Base-by-base conservation (phyloP, 1,140 invertebrate species). In the Trinorchestia longiramus region DNA sequence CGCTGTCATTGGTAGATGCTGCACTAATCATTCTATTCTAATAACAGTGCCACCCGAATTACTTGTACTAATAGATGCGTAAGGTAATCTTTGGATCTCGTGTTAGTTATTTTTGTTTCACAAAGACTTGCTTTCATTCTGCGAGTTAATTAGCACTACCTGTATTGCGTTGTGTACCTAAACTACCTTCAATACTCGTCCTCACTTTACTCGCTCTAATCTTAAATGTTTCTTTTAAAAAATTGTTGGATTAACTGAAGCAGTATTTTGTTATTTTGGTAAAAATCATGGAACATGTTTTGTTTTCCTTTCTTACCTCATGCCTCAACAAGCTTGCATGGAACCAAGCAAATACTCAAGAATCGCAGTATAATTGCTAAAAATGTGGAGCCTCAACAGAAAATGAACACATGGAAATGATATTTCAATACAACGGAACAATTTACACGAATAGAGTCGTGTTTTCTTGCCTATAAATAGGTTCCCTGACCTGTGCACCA, bases 231-330 rank as follows among this genome's bases (percentile, higher is more conserved):
- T 77, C 62, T 77, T 77, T 77, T 77, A 77, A 77, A 23, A 77
- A 43, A 91, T 91, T 91, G 88, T 91, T 91, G 43, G 19, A 91
- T 43, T 42, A 91, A 91, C 88, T 91, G 43, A 91, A 28, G 88
- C 11, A 19, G 88, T 42, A 91, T 91, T 91, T 91, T 91, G 88
- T 91, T 42, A 91, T 91, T 91, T 91, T 42, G 15, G 43, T 91
- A 91, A 91, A 91, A 91, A 91, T 42, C 88, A 91, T 91, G 88
- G 88, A 43, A 91, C 41, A 91, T 3, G 43, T 42, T 77, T 8
- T 43, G 88, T 28, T 91, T 91, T 91, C 88, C 8, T 91, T 77
- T n/a, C n/a, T n/a, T n/a, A n/a, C 28, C 62, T 28, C 62, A 23
- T 77, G 15, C 62, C 47, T 53, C 19, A n/a, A n/a, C n/a, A n/a